These are phyloP conservation scores for Pyrrhia umbra DNA, from an alignment of 2,888 invertebrate species.

Conservation along the genomic window DNA sequence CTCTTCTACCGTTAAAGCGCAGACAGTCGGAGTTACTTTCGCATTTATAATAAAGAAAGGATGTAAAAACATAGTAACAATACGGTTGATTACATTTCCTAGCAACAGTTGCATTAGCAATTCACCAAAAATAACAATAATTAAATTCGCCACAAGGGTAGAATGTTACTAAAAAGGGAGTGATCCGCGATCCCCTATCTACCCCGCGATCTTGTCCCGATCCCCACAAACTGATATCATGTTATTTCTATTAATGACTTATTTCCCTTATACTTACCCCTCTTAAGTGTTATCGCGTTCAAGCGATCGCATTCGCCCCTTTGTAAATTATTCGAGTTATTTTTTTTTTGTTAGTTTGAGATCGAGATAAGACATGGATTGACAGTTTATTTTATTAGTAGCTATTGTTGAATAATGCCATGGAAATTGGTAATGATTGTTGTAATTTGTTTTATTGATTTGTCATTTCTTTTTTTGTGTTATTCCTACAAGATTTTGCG, in stretches of 20 bases:
- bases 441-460: slow-evolving; percentile 41
- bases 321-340: slow-evolving; percentile 68
- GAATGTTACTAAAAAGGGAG: slow-evolving; percentile 50
- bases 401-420: slow-evolving; percentile 60
- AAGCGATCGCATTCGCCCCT: slow-evolving; percentile 69
- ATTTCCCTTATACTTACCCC: slow-evolving; percentile 76
- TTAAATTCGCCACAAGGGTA: slow-evolving; percentile 57
- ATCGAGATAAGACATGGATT: slow-evolving; percentile 45
- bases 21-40: background rate
- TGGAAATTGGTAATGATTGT: slow-evolving; percentile 52
- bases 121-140: slow-evolving; percentile 58
- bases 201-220: slow-evolving; percentile 72
- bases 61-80: background rate
- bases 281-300: slow-evolving; percentile 58
- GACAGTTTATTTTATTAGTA: slow-evolving; percentile 57
- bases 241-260: slow-evolving; percentile 87
- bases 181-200: slow-evolving; percentile 50
- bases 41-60: too few relatives aligned
- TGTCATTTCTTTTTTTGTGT: background rate
- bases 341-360: slow-evolving; percentile 48
- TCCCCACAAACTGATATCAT: slow-evolving; percentile 79
- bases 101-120: slow-evolving; percentile 39
- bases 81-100: background rate
- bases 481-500: background rate
- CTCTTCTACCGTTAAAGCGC: background rate